These are phyloP conservation scores for Dione juno DNA, from an alignment of 2,888 invertebrate species.

Conservation along the genomic window DNA sequence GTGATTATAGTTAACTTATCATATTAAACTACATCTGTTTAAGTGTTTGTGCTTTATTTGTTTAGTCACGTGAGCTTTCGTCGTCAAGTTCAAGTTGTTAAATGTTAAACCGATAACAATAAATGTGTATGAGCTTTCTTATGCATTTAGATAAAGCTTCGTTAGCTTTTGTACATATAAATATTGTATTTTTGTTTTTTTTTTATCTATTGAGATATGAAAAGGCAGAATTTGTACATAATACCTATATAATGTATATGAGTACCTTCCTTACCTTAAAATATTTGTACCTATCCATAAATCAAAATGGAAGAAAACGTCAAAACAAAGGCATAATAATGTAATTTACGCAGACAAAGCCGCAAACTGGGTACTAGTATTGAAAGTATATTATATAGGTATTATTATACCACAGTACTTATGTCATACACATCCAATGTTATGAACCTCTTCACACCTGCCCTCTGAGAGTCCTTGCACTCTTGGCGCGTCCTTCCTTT, in stretches of 20 bases:
- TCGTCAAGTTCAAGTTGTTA: conserved; percentile 3
- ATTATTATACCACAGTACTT: background rate
- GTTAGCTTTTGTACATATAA: background rate
- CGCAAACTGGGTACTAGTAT: too few relatives aligned
- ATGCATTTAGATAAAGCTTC: background rate
- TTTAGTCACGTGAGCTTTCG: conserved; percentile 19
- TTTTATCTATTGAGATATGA: too few relatives aligned
- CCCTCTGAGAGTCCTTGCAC: background rate
- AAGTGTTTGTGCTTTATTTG: conserved; percentile 16
- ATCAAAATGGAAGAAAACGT: too few relatives aligned
- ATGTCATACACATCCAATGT: background rate
- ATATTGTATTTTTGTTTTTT: too few relatives aligned
- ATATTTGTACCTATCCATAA: too few relatives aligned
- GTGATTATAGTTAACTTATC: conserved; percentile 22
- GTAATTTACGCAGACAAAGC: too few relatives aligned
- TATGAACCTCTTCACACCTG: conserved; percentile 9
- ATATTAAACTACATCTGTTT: conserved; percentile 15
- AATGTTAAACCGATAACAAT: background rate
- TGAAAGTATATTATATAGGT: too few relatives aligned
- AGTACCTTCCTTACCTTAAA: too few relatives aligned
- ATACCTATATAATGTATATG: too few relatives aligned
- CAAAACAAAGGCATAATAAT: too few relatives aligned
- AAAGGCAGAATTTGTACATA: too few relatives aligned
- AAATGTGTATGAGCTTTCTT: background rate
- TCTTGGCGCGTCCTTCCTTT: background rate